Conservation (phyloP, 2,113 vertebrate genomes). For the Nothocercus julius region DNA sequence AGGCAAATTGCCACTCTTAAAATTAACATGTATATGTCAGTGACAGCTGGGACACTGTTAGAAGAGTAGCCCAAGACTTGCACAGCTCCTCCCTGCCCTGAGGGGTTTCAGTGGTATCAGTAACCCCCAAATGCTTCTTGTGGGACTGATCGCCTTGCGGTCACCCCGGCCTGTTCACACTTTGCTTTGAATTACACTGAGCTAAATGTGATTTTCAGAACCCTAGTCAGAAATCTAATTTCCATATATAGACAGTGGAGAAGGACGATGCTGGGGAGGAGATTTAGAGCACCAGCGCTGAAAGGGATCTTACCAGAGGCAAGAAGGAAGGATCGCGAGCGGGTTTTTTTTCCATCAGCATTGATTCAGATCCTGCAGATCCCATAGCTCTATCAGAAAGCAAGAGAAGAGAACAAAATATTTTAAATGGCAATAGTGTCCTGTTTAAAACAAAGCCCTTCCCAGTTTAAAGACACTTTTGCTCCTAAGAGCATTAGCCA, state of each 20-base stretch:
- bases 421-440: background rate
- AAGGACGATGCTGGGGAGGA: background rate
- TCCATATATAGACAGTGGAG: background rate
- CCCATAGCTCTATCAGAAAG: conserved; percentile 21
- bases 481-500: background rate
- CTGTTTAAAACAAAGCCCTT: background rate
- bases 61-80: background rate
- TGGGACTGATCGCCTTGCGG: background rate
- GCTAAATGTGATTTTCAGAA: background rate
- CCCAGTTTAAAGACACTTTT: background rate
- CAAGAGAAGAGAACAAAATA: background rate
- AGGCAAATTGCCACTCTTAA: background rate
- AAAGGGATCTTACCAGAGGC: background rate
- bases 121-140: background rate
- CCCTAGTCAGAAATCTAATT: background rate
- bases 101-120: background rate
- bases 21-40: background rate
- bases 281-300: background rate
- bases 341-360: background rate
- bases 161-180: background rate
- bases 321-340: conserved; percentile 28
- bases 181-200: background rate
- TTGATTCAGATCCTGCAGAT: conserved; percentile 21
- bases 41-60: background rate
- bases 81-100: background rate